Base-by-base conservation (phyloP, 2,113 vertebrate species). In the Amphiprion percula region DNA sequence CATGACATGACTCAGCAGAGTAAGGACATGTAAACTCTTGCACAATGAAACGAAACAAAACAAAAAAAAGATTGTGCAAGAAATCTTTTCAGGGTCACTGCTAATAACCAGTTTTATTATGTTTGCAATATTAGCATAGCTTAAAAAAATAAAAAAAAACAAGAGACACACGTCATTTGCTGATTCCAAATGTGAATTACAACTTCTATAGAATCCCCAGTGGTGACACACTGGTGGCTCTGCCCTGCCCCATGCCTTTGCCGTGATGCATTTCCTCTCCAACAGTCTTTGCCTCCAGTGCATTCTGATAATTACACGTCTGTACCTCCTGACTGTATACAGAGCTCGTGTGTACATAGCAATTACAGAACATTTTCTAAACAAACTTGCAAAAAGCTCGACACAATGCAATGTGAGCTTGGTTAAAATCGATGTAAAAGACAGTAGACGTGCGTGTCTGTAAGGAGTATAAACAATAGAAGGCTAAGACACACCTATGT, bases 221-320 rank as follows among this genome's bases (percentile, higher is more conserved):
- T 33, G 41, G 65, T 68, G 56, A 75, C 39, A 24, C 39, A 69
- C 52, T 41, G 4, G 66, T 59, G 59, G 69, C 23, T 17, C 7
- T 50, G 82, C 53, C 62, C 50, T 55, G 21, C 84, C 67, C 74
- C 1, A 5, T 50, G 59, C 33, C 23, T 89, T 87, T 82, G 82
- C 70, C 19, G 37, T 81, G 39, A 72, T 69, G 50, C 59, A 74
- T 62, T 84, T 81, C 84, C 61, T 68, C 64, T 61, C 14, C n/a
- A 21, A 63, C 68, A 61, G 28, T 49, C 14, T 17, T 53, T 52
- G 62, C 66, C 74, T 80, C 2, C 61, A n/a, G 69, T 65, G 50
- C 47, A 39, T 44, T 53, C 33, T 65, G 52, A 21, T 87, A 84
- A 90, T 83, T 80, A 77, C 53, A 65, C 37, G 46, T 64, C 19